These are phyloP conservation scores for Heliocidaris erythrogramma DNA, from an alignment of 35 echinoderm and acorn worm species.

Conservation along the genomic window DNA sequence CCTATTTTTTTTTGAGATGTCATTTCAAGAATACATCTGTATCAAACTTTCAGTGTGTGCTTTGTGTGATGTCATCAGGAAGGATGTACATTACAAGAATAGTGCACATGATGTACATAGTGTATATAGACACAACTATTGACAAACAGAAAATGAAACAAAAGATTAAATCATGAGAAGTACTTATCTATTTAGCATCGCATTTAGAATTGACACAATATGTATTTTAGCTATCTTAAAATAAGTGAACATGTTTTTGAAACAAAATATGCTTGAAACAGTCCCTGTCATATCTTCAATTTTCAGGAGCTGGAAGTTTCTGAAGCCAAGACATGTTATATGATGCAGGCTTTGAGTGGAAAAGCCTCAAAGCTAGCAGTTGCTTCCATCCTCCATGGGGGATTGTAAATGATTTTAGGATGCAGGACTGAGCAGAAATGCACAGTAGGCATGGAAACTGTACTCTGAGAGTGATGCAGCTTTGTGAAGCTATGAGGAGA, in stretches of 20 bases:
- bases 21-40: too few species aligned
- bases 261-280: neutral
- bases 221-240: neutral
- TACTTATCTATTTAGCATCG: neutral
- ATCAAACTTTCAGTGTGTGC: neutral
- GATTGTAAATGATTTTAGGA: neutral
- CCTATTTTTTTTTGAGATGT: too few species aligned
- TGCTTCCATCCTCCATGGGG: neutral
- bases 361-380: slow-evolving; percentile 9
- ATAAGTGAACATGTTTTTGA: neutral
- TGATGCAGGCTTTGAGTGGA: neutral
- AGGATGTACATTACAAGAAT: neutral
- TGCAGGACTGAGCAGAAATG: neutral
- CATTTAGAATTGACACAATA: neutral
- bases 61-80: neutral
- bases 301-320: neutral
- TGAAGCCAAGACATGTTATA: neutral
- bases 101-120: neutral
- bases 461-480: neutral
- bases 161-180: neutral
- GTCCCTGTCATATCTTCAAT: neutral
- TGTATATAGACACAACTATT: neutral
- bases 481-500: neutral
- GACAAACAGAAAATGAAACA: neutral
- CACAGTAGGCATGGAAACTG: neutral